Evolutionary conservation across 2,797 vertebrate species (phyloP), one percentile per base, ranked within the genome.

Genomic region (Epinephelus malabaricus): DNA sequence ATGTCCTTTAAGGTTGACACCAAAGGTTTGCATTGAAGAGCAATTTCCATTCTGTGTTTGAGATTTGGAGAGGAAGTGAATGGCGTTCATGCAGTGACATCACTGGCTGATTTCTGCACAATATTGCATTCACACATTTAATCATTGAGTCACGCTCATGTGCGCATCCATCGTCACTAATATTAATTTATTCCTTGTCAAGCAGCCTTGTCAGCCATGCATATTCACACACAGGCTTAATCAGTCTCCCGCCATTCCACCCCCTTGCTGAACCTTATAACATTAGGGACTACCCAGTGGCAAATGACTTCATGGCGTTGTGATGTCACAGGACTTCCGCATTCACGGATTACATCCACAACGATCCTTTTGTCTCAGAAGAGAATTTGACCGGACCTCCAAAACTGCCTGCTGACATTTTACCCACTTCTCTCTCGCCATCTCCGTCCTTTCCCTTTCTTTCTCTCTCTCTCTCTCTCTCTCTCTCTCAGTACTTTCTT

Each of bases 241-340:
- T 89, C 50, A 90, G 84, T n/a, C 34, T 90, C 86, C 89, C 86
- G 88, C 91, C 89, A 91, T 92, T 91, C 91, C 92, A 63, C 91
- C 88, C 87, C 83, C 89, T 71, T 68, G 47, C 13, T 81, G 77
- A 88, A 86, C 88, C 87, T 77, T 67, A 14, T 67, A 79, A 75
- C 79, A 68, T 71, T 47, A 61, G 56, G 34, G 19, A 74, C 63
- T 9, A 62, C 53, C 67, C 70, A 34, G 53, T 9, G 68, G 15
- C 69, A 13, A 49, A 70, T 72, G 79, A 83, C 87, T 77, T 55
- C 78, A 75, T 40, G 67, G 64, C 45, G 58, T 6, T 73, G 79
- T 91, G 84, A 91, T 76, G 88, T 83, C 84, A 88, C 78, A 45
- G 70, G 23, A 80, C 89, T 82, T 89, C 83, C 68, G 15, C 88